Conservation (phyloP, 2,113 vertebrate species). For the Rynchops niger region DNA sequence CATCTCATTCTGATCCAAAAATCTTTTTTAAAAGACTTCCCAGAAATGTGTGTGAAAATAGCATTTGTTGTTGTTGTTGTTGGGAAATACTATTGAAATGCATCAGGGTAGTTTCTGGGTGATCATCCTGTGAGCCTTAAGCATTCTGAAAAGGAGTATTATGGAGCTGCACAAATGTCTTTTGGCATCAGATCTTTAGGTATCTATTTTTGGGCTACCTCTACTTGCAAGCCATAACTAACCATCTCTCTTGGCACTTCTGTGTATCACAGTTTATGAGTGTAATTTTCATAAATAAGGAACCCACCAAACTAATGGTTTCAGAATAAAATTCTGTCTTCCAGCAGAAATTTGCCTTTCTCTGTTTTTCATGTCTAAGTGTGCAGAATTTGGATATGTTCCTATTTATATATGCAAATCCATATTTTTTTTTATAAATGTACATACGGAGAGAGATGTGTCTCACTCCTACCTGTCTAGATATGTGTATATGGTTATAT, state of each 20-base stretch:
- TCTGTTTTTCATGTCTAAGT: background rate
- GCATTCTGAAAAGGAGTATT: background rate
- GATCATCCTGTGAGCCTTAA: background rate
- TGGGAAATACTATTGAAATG: background rate
- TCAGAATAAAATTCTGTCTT: background rate
- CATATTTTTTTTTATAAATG: background rate
- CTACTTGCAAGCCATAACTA: fast-evolving
- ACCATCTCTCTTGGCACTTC: background rate
- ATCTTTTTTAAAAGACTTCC: background rate
- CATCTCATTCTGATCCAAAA: background rate
- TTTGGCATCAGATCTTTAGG: background rate
- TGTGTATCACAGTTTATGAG: background rate
- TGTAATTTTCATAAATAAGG: background rate
- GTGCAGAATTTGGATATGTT: background rate
- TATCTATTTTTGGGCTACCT: background rate
- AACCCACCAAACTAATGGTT: background rate
- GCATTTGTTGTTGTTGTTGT: background rate
- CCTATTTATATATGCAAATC: background rate
- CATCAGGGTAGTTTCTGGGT: background rate
- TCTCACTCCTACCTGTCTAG: background rate
- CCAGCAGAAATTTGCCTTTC: no score
- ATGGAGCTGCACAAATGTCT: background rate
- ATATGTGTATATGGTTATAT: background rate
- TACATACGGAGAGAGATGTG: no score
- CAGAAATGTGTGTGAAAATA: background rate